These are phyloP conservation scores for Agrotis ipsilon DNA, from an alignment of 2,888 invertebrate species.

Conservation along the genomic window DNA sequence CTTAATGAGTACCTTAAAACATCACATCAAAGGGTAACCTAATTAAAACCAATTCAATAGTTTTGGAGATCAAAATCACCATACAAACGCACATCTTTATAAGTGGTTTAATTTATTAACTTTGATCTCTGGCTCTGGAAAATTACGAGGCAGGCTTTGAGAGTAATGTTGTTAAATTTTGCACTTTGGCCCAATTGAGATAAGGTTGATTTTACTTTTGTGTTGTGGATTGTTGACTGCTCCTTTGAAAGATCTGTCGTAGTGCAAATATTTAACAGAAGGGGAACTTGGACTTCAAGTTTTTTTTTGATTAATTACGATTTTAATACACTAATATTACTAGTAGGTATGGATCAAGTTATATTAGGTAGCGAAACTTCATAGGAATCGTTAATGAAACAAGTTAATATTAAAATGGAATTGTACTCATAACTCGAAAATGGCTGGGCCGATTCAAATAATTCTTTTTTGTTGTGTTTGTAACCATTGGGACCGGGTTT, in stretches of 20 bases:
- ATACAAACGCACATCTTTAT: conserved; percentile 54
- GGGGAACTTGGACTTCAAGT: conserved; percentile 14
- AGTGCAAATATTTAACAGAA: conserved; percentile 45
- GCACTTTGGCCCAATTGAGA: not conserved
- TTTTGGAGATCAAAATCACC: conserved; percentile 50
- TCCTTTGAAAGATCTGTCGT: conserved; percentile 52
- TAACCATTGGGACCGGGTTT: no score
- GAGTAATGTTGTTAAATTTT: conserved; percentile 22
- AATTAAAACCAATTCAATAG: conserved; percentile 63
- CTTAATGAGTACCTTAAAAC: conserved; percentile 34
- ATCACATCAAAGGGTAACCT: conserved; percentile 53
- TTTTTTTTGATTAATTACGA: conserved; percentile 10
- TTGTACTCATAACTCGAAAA: no score
- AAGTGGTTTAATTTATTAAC: conserved; percentile 65
- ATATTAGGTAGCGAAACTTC: no score
- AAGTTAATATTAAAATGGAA: no score
- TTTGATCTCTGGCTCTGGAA: conserved; percentile 58
- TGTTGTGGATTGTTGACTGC: conserved; percentile 35
- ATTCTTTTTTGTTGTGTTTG: no score
- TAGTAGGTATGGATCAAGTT: no score
- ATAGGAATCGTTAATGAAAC: no score
- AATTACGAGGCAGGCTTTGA: conserved; percentile 47
- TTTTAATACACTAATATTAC: not conserved
- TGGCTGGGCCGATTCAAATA: no score
- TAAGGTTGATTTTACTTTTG: conserved; percentile 35